Evolutionary conservation across 2,888 invertebrate genomes (phyloP).

Genomic region (Leucophora obtusa): DNA sequence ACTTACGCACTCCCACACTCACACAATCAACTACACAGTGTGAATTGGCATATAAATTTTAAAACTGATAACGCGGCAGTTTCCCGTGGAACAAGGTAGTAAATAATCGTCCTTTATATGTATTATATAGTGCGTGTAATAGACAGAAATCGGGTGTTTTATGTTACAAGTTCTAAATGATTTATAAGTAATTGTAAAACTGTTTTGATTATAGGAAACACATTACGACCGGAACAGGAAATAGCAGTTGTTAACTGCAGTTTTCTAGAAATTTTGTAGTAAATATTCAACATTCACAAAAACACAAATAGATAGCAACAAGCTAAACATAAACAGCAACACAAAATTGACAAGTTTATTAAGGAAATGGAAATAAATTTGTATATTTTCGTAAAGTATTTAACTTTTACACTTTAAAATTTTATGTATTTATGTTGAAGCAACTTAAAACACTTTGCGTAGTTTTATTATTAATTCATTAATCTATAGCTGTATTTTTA

Average conservation of each 20-base stretch:
- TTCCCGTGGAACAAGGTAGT: not conserved
- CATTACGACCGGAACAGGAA: not conserved
- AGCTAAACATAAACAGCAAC: not conserved
- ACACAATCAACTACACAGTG: not conserved
- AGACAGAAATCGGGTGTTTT: not conserved
- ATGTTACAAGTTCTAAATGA: not conserved
- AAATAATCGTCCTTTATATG: not conserved
- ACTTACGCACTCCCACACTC: constrained; percentile 5
- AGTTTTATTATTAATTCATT: not conserved
- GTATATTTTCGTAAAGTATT: not conserved
- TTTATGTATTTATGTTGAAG: not conserved
- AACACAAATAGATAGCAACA: not conserved
- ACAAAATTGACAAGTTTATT: not conserved
- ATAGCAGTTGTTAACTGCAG: not conserved
- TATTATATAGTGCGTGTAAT: too few relatives aligned
- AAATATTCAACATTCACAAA: not conserved
- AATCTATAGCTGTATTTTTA: not conserved
- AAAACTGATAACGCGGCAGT: constrained; percentile 11
- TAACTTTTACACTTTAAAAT: not conserved
- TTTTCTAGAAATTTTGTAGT: not conserved
- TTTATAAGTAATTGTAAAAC: not conserved
- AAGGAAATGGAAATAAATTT: not conserved
- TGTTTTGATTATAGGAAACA: constrained; percentile 1
- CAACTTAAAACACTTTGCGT: not conserved
- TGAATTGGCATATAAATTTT: constrained; percentile 15